A percentile compares a stretch with the other conserved stretches of the same genome.
phyloP scores from a whole-genome alignment of 1,140 invertebrate genomes.

The Scaptomyza pallida region DNA sequence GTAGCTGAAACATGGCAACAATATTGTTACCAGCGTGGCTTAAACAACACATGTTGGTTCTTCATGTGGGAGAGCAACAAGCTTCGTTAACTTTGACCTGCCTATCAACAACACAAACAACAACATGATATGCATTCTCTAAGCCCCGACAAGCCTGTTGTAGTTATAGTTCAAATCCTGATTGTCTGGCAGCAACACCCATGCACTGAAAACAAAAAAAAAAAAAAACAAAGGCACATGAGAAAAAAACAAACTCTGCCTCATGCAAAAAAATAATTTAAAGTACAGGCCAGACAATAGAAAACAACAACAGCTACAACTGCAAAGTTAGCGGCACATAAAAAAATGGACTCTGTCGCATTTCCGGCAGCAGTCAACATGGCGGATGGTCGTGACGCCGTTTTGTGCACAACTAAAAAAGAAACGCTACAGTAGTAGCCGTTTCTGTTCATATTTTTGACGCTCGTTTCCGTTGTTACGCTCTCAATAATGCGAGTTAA shows the following conservation, averaged over 20 bases:
- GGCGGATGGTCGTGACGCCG: conserved; percentile 72
- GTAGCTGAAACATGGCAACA: conserved; percentile 38
- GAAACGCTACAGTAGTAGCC: conserved; percentile 30
- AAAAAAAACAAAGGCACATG: not conserved
- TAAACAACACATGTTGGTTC: conserved; percentile 55
- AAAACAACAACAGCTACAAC: conserved; percentile 46
- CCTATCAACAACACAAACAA: conserved; percentile 50
- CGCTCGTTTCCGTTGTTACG: conserved; percentile 25
- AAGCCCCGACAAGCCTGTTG: conserved; percentile 49
- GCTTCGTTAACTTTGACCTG: conserved; percentile 72
- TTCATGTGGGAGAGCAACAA: conserved; percentile 57
- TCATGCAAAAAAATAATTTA: conserved; percentile 44
- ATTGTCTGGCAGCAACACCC: conserved; percentile 17
- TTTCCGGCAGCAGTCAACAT: conserved; percentile 75
- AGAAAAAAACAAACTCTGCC: conserved; percentile 43
- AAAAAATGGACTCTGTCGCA: conserved; percentile 73
- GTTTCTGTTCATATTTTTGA: conserved; percentile 60
- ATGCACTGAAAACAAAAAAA: not conserved
- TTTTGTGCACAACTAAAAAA: conserved; percentile 66
- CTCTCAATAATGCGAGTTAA: not conserved
- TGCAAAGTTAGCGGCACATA: conserved; percentile 38
- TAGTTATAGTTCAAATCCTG: conserved; percentile 67
- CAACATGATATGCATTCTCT: conserved; percentile 17
- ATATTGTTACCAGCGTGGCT: conserved; percentile 36
- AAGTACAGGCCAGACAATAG: conserved; percentile 59